A percentile compares a stretch with the other conserved stretches of the same genome.
Evolutionary conservation across 2,113 vertebrate species (phyloP).

Genomic region (Phaethon lepturus): DNA sequence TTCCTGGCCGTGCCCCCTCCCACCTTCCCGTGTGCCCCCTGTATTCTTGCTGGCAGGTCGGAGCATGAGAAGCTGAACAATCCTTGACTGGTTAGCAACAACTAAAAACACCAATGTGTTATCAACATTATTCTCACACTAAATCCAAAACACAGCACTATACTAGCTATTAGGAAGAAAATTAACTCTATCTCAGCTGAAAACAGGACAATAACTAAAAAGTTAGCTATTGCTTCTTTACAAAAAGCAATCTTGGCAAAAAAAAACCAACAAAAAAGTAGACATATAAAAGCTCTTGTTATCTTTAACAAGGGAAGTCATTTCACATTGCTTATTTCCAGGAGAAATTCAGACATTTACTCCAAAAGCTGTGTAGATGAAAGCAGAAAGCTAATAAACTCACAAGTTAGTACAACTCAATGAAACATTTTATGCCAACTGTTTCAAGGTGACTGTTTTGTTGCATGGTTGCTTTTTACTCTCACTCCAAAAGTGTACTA

Average conservation of each 20-base stretch:
- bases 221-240: not conserved
- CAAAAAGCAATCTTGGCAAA: not conserved
- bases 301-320: not conserved
- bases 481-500: not conserved
- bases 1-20: no score
- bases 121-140: no score
- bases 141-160: no score
- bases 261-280: not conserved
- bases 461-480: not conserved
- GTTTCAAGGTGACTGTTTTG: not conserved
- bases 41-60: no score
- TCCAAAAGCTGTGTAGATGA: not conserved
- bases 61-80: no score
- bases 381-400: not conserved
- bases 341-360: not conserved
- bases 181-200: no score
- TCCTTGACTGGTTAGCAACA: no score
- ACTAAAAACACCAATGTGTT: no score
- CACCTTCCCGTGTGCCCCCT: no score
- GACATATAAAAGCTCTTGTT: not conserved
- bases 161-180: no score
- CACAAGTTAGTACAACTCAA: not conserved
- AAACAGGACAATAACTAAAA: not conserved
- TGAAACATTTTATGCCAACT: not conserved
- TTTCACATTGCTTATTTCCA: not conserved